Base-by-base conservation (phyloP, 2,888 invertebrate species). In the Crepidodera aurea region DNA sequence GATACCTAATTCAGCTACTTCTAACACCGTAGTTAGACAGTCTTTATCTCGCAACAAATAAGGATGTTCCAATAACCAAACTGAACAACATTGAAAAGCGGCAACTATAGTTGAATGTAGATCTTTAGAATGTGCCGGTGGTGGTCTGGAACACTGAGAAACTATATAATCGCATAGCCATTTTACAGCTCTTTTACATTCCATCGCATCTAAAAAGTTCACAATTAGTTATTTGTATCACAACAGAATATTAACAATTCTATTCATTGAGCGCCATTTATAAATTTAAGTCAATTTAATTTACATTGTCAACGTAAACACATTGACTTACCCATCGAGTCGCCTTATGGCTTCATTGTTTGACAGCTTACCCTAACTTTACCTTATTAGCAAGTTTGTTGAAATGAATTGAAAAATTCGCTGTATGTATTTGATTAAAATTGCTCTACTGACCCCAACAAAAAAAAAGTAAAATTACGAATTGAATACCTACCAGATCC, bases 141-240 rank as follows among this genome's bases (percentile, higher is more conserved):
- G 98, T 56, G 96, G 98, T 68, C 96, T 89, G 74, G 93, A 93
- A 83, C 97, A 96, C 80, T 97, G 97, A 79, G 93, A 92, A 56
- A 93, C 90, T 74, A 99, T 97, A 83, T 98, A 98, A 84, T 98
- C 96, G 82, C 98, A 99, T 60, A 99, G 88, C 94, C 97, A 98
- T 75, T 96, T 96, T 16, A 98, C 96, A 10, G 94, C 94, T 75
- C 94, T 86, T 82, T 93, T 92, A 78, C 94, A 93, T 81, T 95
- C 94, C 74, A 93, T 83, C 55, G 92, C 91, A 84, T 94, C 94
- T 94, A 62, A 51, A 59, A 55, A 10, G n/a, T n/a, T n/a, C n/a
- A 58, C 12, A 53, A 56, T 12, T 19, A 32, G 16, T 58, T 42
- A 10, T 4, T 13, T 5, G 15, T 29, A n/a, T n/a, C 25, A 25